A percentile compares a stretch with the other conserved stretches of the same genome.
These are phyloP conservation scores for Hymenochirus boettgeri DNA, from an alignment of 2,113 vertebrate species.

Conservation along the genomic window DNA sequence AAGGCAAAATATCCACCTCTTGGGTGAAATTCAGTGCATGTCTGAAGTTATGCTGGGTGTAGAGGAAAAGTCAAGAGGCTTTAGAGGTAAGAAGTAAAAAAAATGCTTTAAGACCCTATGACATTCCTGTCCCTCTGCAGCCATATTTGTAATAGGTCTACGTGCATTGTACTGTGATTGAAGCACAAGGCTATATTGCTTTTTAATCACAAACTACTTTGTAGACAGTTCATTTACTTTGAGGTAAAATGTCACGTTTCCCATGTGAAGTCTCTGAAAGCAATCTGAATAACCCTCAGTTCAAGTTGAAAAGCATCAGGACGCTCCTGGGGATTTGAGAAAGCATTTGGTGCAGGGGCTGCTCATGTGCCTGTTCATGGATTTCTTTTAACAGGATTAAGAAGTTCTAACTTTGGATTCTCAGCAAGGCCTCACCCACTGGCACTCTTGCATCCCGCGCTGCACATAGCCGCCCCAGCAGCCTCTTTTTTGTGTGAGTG, in stretches of 20 bases:
- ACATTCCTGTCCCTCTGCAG: background rate
- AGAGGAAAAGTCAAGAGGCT: background rate
- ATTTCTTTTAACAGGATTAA: slow-evolving; percentile 88
- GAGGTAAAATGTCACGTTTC: slow-evolving; percentile 82
- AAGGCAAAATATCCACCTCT: background rate
- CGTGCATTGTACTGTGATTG: background rate
- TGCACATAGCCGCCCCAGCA: slow-evolving; percentile 86
- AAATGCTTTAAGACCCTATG: background rate
- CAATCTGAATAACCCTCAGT: slow-evolving; percentile 89
- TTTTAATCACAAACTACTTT: slow-evolving; percentile 1
- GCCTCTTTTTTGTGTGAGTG: slow-evolving; percentile 89
- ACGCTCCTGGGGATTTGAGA: slow-evolving; percentile 89
- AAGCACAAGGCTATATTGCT: background rate
- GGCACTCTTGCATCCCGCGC: slow-evolving; percentile 88
- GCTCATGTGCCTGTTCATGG: slow-evolving; percentile 90
- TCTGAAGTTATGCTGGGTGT: background rate
- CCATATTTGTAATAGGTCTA: background rate
- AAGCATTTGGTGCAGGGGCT: slow-evolving; percentile 92
- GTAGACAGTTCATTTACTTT: background rate
- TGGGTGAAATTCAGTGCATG: background rate
- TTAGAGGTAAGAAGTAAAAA: slow-evolving; percentile 16
- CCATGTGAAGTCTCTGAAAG: slow-evolving; percentile 92
- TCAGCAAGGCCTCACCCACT: slow-evolving; percentile 87
- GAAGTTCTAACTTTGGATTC: slow-evolving; percentile 95
- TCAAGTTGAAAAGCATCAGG: slow-evolving; percentile 94